Base-by-base conservation (phyloP, 2,888 invertebrate species). In the Nebria brevicollis region DNA sequence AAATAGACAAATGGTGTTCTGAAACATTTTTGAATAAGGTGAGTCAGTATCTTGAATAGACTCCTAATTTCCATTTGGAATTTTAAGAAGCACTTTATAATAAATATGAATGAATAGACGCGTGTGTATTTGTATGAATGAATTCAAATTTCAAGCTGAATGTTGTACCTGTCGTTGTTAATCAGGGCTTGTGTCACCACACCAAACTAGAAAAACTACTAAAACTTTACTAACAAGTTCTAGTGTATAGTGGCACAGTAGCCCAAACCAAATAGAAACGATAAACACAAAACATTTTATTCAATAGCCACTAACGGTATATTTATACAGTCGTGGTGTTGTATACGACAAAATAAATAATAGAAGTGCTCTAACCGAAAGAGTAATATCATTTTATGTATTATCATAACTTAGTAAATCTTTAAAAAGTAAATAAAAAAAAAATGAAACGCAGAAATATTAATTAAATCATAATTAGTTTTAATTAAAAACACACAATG, bases 11-110 rank as follows among this genome's bases (percentile, higher is more conserved):
- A 54, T 54, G 54, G 2, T 54, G 5, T 34, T 54, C 0, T 54
- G 13, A 54, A 54, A 54, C 54, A 54, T 54, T 11, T 54, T 8
- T 54, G 8, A 7, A 54, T 13, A 54, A 4, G 34, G 54, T 54
- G 54, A 8, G 54, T 54, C 54, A 54, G 54, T 11, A 54, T 54
- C 2, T 8, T 54, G 54, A 54, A 54, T 54, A 54, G 54, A 54
- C 4, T 54, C 54, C 54, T 54, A 54, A 54, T 54, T 54, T 54
- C 4, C 54, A 54, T 54, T 54, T 54, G 8, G 54, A 54, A 54
- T 54, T 54, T 54, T 54, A 54, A 54, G 54, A 54, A 54, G 54
- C 54, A 54, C 54, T 54, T 54, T 54, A 54, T 54, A 54, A 54
- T 13, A 54, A 54, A 54, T 54, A 54, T 13, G 34, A 34, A 54